Evolutionary conservation across 2,797 vertebrate genomes (phyloP).

Genomic region (Silurus aristotelis): DNA sequence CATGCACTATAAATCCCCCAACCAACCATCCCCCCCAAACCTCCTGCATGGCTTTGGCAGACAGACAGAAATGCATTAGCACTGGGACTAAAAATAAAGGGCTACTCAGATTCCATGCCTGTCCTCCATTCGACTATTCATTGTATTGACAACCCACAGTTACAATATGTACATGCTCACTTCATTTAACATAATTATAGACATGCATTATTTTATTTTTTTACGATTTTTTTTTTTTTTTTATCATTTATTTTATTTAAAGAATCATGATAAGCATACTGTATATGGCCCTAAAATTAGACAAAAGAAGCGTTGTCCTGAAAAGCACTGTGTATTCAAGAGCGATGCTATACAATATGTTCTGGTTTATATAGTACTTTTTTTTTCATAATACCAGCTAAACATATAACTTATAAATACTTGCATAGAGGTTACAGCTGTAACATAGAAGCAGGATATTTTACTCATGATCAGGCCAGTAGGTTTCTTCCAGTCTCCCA

Average conservation of each 20-base stretch:
- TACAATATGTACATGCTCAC: slow-evolving; percentile 15
- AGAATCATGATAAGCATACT: background rate
- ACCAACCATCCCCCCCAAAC: background rate
- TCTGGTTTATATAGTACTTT: background rate
- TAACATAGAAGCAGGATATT: slow-evolving; percentile 8
- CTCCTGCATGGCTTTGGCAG: slow-evolving; percentile 48
- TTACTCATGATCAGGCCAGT: background rate
- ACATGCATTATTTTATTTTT: background rate
- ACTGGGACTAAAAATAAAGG: slow-evolving; percentile 53
- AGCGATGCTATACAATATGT: background rate
- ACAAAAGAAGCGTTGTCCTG: background rate
- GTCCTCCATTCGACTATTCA: slow-evolving; percentile 44
- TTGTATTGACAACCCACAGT: slow-evolving; percentile 33
- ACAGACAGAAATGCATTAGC: slow-evolving; percentile 48
- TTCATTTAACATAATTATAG: slow-evolving; percentile 21
- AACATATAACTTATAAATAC: no score
- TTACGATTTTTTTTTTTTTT: background rate
- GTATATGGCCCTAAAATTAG: background rate
- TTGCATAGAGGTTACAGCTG: background rate
- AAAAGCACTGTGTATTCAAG: background rate
- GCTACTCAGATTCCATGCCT: slow-evolving; percentile 47
- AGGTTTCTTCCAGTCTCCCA: slow-evolving; percentile 7
- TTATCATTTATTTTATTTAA: background rate
- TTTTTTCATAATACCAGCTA: background rate
- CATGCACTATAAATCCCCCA: slow-evolving; percentile 26